phyloP scores from a whole-genome alignment of 2,113 vertebrate genomes.

The Camelus bactrianus region DNA sequence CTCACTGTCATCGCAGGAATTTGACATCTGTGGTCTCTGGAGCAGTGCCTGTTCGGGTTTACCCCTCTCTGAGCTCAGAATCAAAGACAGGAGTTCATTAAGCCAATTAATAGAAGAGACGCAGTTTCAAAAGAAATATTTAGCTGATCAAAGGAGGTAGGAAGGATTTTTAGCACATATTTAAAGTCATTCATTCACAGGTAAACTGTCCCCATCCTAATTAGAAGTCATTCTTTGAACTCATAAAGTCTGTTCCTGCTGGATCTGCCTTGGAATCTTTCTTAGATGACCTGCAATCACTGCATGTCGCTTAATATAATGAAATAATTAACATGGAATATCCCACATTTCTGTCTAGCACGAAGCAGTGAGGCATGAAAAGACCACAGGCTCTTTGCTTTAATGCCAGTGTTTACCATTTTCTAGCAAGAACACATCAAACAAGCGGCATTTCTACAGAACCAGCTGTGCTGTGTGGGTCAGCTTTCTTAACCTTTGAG shows the following conservation, averaged over 20 bases:
- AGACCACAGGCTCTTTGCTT: background rate
- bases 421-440: background rate
- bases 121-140: conserved; percentile 74
- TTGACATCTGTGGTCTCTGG: conserved; percentile 12
- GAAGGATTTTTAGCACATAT: background rate
- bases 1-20: background rate
- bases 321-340: conserved; percentile 49
- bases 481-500: background rate
- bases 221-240: conserved; percentile 65
- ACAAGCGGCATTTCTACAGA: background rate
- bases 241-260: background rate
- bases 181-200: conserved; percentile 50
- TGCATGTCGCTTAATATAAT: conserved; percentile 8
- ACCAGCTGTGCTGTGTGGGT: background rate
- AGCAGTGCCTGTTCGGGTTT: background rate
- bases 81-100: conserved; percentile 78
- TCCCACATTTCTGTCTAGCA: background rate
- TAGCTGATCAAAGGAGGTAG: conserved; percentile 51
- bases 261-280: conserved; percentile 52
- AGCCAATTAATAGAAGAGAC: conserved; percentile 60
- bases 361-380: background rate
- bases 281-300: background rate
- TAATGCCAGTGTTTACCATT: background rate
- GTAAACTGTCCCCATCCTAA: conserved; percentile 57
- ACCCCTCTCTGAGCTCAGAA: conserved; percentile 11